A percentile compares a stretch with the other conserved stretches of the same genome.
Conservation (phyloP, 2,797 vertebrate genomes). For the Aplochiton taeniatus region DNA sequence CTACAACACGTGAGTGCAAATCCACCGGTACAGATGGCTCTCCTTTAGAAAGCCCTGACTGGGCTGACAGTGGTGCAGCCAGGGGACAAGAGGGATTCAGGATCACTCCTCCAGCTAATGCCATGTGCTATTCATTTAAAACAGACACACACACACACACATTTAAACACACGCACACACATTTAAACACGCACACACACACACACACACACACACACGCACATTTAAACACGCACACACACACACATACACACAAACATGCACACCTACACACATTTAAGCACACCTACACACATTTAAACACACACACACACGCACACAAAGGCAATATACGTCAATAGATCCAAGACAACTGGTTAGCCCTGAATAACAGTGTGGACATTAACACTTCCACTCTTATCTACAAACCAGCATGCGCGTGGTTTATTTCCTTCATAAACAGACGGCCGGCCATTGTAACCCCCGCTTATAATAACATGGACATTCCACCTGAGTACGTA, state of each 20-base stretch:
- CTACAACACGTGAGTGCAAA: constrained; percentile 62
- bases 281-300: too few relatives aligned
- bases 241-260: not conserved
- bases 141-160: not conserved
- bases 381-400: constrained; percentile 41
- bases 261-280: not conserved
- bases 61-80: constrained; percentile 33
- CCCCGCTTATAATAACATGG: constrained; percentile 44
- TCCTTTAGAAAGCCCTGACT: constrained; percentile 26
- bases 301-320: constrained; percentile 5
- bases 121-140: constrained; percentile 33
- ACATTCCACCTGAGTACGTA: constrained; percentile 62
- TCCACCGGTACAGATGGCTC: constrained; percentile 59
- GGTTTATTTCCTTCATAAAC: constrained; percentile 53
- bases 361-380: constrained; percentile 30
- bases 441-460: constrained; percentile 49
- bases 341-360: constrained; percentile 38
- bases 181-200: too few relatives aligned
- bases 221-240: constrained; percentile 14
- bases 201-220: constrained; percentile 8
- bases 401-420: constrained; percentile 31
- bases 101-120: constrained; percentile 48
- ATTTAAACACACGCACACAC: too few relatives aligned
- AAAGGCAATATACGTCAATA: constrained; percentile 37
- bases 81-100: constrained; percentile 44